These are phyloP conservation scores for Tethya wilhelma DNA, from an alignment of 37 sponge, comb jelly and placozoan genomes.

Conservation along the genomic window DNA sequence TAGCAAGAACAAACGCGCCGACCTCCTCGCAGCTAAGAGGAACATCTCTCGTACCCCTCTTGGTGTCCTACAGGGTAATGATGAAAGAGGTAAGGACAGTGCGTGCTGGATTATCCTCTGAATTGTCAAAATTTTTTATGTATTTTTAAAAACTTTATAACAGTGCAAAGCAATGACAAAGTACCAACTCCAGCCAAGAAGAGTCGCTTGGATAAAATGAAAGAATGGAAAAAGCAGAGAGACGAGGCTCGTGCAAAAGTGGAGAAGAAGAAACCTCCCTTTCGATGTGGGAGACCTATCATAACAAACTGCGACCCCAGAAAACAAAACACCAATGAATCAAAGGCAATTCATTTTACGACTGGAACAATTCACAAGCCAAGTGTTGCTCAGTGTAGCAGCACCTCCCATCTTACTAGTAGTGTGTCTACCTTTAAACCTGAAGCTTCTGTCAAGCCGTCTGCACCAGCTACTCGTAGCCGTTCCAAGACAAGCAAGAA, in stretches of 20 bases:
- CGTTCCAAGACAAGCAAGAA: too few species aligned
- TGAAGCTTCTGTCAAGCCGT: not conserved
- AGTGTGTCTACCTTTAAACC: not conserved
- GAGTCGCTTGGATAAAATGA: slow-evolving; percentile 8
- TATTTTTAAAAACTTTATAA: not conserved
- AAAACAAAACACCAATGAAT: too few species aligned
- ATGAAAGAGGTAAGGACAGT: not conserved
- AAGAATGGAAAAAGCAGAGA: slow-evolving; percentile 48
- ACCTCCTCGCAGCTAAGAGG: slow-evolving; percentile 16
- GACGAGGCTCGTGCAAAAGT: slow-evolving; percentile 28
- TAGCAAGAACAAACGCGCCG: slow-evolving; percentile 15
- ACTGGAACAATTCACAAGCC: not conserved
- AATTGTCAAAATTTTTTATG: too few species aligned
- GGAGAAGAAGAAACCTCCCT: slow-evolving; percentile 17
- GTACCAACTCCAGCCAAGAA: not conserved
- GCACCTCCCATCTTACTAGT: not conserved
- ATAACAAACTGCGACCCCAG: too few species aligned
- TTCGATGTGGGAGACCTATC: slow-evolving; percentile 4
- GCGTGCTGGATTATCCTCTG: too few species aligned
- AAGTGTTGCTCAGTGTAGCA: not conserved
- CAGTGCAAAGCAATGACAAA: not conserved
- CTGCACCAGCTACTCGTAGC: not conserved
- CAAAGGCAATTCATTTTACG: not conserved
- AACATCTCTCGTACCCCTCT: slow-evolving; percentile 45
- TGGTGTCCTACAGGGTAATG: too few species aligned